Conservation (phyloP, 2,797 vertebrate genomes). For the Scleropages formosus region DNA sequence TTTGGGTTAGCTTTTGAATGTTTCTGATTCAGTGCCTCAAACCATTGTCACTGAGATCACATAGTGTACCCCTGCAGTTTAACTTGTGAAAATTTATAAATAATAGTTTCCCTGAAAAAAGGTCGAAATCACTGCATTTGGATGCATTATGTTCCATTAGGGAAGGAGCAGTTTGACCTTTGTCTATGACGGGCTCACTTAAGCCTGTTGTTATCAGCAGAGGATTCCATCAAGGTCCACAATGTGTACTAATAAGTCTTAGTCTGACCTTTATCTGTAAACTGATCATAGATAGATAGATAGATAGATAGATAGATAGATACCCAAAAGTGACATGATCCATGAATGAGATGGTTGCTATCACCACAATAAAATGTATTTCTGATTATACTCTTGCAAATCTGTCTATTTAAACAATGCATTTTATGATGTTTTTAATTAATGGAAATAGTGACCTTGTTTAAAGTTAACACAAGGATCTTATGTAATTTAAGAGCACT, state of each 20-base stretch:
- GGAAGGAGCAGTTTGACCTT: slow-evolving; percentile 20
- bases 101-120: slow-evolving; percentile 13
- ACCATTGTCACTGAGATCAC: background rate
- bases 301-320: too few relatives aligned
- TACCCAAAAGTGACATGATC: background rate
- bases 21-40: background rate
- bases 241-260: slow-evolving; percentile 18
- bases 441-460: too few relatives aligned
- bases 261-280: background rate
- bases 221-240: background rate
- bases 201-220: slow-evolving; percentile 8
- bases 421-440: too few relatives aligned
- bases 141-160: slow-evolving; percentile 20
- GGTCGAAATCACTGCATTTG: background rate
- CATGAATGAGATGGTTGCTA: too few relatives aligned
- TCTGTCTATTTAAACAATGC: too few relatives aligned
- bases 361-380: too few relatives aligned
- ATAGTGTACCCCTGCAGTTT: background rate
- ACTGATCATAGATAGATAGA: too few relatives aligned
- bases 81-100: background rate
- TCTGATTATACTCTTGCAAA: too few relatives aligned
- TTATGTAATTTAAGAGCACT: too few relatives aligned
- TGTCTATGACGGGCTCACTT: background rate
- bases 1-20: background rate
- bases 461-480: too few relatives aligned